These are phyloP conservation scores for Ctenomys sociabilis DNA, from an alignment of 2,113 vertebrate genomes.

Conservation along the genomic window DNA sequence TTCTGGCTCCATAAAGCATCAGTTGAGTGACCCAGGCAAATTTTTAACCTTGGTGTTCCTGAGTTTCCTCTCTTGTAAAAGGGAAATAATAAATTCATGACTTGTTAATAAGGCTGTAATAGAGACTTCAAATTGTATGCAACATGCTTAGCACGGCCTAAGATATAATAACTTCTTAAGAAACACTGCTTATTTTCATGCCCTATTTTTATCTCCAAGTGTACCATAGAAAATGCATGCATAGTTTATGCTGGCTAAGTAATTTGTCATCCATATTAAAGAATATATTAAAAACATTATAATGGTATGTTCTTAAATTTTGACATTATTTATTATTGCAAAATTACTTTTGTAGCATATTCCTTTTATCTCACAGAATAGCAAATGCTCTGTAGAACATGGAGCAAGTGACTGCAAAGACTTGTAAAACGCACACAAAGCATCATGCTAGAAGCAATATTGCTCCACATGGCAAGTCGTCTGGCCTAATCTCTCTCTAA, in stretches of 20 bases:
- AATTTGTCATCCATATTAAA: neutral
- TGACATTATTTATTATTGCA: neutral
- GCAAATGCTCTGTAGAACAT: neutral
- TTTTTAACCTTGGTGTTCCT: slow-evolving; percentile 32
- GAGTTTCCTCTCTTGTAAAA: slow-evolving; percentile 40
- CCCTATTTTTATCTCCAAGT: neutral
- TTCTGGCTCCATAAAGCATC: slow-evolving; percentile 34
- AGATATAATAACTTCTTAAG: neutral
- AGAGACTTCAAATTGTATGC: neutral
- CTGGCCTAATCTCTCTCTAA: slow-evolving; percentile 46
- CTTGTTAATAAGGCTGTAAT: neutral
- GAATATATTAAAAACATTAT: slow-evolving; percentile 17
- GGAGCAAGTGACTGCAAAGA: slow-evolving; percentile 1
- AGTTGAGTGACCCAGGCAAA: slow-evolving; percentile 6
- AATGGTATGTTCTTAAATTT: neutral
- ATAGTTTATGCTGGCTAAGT: neutral
- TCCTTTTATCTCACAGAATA: neutral
- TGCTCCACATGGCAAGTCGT: neutral
- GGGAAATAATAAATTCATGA: slow-evolving; percentile 7
- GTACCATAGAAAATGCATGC: neutral
- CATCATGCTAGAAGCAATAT: neutral
- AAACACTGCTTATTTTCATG: neutral
- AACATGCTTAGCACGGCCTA: neutral
- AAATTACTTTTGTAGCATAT: neutral
- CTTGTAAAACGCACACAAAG: neutral